These are phyloP conservation scores for Galeruca laticollis DNA, from an alignment of 2,888 invertebrate genomes.

Conservation along the genomic window DNA sequence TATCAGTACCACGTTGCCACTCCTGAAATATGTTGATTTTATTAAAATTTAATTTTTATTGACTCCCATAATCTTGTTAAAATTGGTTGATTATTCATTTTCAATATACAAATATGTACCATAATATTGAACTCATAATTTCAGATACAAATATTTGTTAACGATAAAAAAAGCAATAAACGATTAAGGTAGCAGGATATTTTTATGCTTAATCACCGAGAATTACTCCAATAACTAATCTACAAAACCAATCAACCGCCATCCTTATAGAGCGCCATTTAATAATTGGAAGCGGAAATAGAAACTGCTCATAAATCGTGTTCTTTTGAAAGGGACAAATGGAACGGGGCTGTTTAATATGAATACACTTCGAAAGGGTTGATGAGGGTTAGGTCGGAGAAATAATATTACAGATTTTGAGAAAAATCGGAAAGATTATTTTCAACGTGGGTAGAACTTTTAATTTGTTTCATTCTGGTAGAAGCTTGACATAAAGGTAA, in stretches of 20 bases:
- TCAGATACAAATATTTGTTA: neutral
- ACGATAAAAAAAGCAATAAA: neutral
- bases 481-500: too few relatives aligned
- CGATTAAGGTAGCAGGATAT: neutral
- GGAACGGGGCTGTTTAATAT: constrained; percentile 44
- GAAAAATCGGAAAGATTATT: neutral
- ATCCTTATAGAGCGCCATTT: constrained; percentile 2
- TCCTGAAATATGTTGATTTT: too few relatives aligned
- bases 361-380: constrained; percentile 31
- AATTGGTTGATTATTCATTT: too few relatives aligned
- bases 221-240: neutral
- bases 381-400: neutral
- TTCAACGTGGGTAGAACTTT: neutral
- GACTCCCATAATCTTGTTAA: too few relatives aligned
- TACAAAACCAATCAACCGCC: neutral
- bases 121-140: too few relatives aligned
- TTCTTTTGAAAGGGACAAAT: constrained; percentile 52
- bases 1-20: too few relatives aligned
- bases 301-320: constrained; percentile 45
- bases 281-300: constrained; percentile 31
- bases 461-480: too few relatives aligned
- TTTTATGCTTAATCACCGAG: neutral
- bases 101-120: too few relatives aligned
- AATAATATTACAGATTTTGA: neutral
- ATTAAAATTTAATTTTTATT: too few relatives aligned